Conservation (phyloP, 1,140 invertebrate genomes). For the Sesamia nonagrioides region DNA sequence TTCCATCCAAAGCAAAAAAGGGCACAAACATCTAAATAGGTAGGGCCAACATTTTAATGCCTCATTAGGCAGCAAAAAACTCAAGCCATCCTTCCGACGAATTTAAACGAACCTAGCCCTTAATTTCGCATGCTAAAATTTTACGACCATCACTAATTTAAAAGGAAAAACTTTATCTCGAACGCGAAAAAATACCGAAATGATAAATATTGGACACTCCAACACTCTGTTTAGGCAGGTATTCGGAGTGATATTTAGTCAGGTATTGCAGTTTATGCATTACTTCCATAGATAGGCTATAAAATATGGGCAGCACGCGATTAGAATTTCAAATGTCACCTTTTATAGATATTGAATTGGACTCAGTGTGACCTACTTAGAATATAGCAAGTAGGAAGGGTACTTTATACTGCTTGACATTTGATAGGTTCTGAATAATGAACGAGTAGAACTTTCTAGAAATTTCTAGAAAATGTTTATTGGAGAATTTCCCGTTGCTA, state of each 20-base stretch:
- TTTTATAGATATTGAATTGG: constrained; percentile 37
- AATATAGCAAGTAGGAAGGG: constrained; percentile 19
- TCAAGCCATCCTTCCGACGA: not conserved
- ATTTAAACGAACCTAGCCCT: constrained; percentile 15
- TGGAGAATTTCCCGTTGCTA: not conserved
- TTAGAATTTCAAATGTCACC: constrained; percentile 40
- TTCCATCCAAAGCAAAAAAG: too few relatives aligned
- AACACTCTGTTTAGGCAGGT: constrained; percentile 10
- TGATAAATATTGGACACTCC: not conserved
- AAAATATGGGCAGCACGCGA: constrained; percentile 29
- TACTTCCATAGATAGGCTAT: constrained; percentile 19
- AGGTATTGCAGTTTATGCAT: constrained; percentile 25
- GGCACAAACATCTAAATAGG: not conserved
- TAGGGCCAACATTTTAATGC: not conserved
- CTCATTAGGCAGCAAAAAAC: not conserved
- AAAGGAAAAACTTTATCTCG: not conserved
- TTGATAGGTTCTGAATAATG: constrained; percentile 25
- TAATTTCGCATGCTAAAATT: not conserved
- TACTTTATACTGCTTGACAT: not conserved
- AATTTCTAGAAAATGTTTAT: not conserved
- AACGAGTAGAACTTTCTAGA: not conserved
- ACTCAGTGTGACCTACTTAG: not conserved
- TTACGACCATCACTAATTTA: not conserved
- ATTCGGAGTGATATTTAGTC: constrained; percentile 21
- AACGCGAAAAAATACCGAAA: constrained; percentile 1